phyloP scores from a whole-genome alignment of 2,113 vertebrate species.

The Carassius gibelio region DNA sequence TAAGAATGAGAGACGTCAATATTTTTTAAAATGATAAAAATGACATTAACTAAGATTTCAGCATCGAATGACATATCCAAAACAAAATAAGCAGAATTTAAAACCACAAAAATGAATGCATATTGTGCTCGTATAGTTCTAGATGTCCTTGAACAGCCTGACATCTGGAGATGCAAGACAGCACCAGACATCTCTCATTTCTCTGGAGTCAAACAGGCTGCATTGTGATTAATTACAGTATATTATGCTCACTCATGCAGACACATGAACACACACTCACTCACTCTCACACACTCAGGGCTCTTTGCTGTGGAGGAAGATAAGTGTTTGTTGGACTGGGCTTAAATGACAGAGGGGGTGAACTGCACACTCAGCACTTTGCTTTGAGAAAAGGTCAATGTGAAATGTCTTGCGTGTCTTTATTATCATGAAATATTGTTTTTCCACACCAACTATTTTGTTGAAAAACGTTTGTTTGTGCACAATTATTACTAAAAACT shows the following conservation, averaged over 20 bases:
- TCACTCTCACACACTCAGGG: constrained; percentile 2
- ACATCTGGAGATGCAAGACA: constrained; percentile 47
- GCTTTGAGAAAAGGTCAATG: constrained; percentile 56
- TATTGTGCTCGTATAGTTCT: constrained; percentile 16
- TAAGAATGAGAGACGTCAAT: neutral
- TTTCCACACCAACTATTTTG: constrained; percentile 2
- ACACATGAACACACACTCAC: constrained; percentile 24
- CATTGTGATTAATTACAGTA: constrained; percentile 61
- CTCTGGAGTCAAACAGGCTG: constrained; percentile 50
- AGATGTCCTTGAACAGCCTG: constrained; percentile 53
- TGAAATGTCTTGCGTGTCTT: constrained; percentile 50
- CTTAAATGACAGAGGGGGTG: constrained; percentile 47
- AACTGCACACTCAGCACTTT: constrained; percentile 56
- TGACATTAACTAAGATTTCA: neutral
- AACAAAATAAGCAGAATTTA: neutral
- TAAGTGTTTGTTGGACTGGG: constrained; percentile 38
- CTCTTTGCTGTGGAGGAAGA: constrained; percentile 44
- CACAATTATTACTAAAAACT: too few species aligned
- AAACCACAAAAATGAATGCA: neutral
- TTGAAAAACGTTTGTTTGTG: neutral
- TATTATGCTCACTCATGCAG: constrained; percentile 56
- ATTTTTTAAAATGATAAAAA: neutral
- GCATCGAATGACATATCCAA: neutral
- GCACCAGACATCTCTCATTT: constrained; percentile 46
- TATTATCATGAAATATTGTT: constrained; percentile 52